Conservation (phyloP, 2,113 vertebrate genomes). For the Hemiprocne comata region DNA sequence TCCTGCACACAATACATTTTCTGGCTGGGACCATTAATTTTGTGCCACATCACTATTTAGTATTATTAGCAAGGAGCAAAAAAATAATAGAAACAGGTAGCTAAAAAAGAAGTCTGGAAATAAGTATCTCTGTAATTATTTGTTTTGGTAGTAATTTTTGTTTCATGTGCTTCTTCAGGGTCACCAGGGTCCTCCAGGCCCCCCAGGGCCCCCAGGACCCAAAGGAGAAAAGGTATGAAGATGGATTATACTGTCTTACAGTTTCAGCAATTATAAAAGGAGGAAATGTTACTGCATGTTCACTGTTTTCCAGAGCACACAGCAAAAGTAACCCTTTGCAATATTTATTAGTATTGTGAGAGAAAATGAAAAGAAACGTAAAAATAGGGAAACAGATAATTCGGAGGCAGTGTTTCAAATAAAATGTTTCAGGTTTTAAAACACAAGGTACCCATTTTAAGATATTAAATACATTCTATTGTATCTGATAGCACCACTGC, state of each 20-base stretch:
- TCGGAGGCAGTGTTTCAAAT: neutral
- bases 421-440: neutral
- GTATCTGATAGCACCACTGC: neutral
- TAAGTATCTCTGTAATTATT: neutral
- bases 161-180: constrained; percentile 78
- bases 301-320: neutral
- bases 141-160: neutral
- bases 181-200: constrained; percentile 85
- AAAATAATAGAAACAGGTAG: neutral
- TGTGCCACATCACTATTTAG: neutral
- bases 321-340: neutral
- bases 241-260: neutral
- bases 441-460: neutral
- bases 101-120: neutral
- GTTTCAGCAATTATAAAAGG: neutral
- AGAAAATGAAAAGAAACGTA: neutral
- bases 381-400: neutral
- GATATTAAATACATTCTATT: neutral
- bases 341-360: neutral
- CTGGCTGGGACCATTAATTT: neutral
- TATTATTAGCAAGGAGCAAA: neutral
- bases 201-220: constrained; percentile 85
- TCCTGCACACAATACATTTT: neutral
- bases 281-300: neutral
- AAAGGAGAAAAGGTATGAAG: constrained; percentile 94